phyloP scores from a whole-genome alignment of 2,113 vertebrate species.

The Talpa occidentalis region DNA sequence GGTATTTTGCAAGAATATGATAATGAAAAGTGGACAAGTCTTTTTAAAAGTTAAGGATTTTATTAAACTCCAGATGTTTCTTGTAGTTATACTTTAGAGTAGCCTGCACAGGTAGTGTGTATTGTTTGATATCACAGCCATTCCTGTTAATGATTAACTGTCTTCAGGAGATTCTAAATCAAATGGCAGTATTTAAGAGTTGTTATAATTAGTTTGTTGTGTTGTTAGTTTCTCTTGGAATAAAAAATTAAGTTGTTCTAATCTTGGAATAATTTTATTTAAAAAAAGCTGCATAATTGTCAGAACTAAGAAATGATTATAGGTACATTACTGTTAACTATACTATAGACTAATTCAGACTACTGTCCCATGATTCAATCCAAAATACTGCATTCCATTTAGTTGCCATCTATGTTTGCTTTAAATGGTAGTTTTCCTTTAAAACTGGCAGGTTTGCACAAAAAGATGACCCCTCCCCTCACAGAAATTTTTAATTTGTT shows the following conservation, averaged over 20 bases:
- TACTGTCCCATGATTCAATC: not conserved
- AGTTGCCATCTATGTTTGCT: conserved; percentile 7
- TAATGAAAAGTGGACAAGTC: conserved; percentile 33
- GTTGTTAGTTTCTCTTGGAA: conserved; percentile 9
- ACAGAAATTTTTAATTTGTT: not conserved
- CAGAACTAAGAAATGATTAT: conserved; percentile 30
- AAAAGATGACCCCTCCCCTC: not conserved
- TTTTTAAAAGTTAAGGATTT: conserved; percentile 49
- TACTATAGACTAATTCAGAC: not conserved
- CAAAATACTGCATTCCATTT: not conserved
- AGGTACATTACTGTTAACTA: conserved; percentile 5
- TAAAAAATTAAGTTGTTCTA: not conserved
- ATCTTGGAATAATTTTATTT: conserved; percentile 52
- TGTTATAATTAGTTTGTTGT: not conserved
- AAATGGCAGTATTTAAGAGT: not conserved
- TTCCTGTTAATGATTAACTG: not conserved
- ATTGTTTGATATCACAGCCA: not conserved
- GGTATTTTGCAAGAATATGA: conserved; percentile 26
- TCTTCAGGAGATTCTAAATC: conserved; percentile 12
- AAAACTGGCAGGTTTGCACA: conserved; percentile 23
- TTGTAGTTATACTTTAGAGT: conserved; percentile 7
- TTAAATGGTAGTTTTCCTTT: conserved; percentile 37
- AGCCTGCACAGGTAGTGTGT: not conserved
- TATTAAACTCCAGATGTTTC: not conserved
- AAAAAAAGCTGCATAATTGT: not conserved